These are phyloP conservation scores for Caretta caretta DNA, from an alignment of 2,113 vertebrate species.

Conservation along the genomic window DNA sequence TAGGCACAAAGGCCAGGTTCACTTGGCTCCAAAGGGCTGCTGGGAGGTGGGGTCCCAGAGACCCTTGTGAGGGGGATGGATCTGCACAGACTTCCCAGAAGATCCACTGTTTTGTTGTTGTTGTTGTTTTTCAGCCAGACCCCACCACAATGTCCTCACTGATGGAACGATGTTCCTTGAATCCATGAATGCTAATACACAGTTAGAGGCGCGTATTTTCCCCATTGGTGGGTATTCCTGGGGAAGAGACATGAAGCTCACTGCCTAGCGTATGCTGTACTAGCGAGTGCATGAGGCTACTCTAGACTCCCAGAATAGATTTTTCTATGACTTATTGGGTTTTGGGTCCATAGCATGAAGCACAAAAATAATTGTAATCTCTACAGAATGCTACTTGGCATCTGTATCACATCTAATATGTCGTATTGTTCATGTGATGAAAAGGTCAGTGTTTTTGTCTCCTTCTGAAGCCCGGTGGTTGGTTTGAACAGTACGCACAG, in stretches of 20 bases:
- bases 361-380: slow-evolving; percentile 47
- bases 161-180: background rate
- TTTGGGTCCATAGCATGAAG: slow-evolving; percentile 27
- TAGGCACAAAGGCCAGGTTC: background rate
- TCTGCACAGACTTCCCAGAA: background rate
- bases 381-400: slow-evolving; percentile 44
- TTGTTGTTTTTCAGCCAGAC: background rate
- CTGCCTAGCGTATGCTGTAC: background rate
- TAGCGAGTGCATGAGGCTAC: slow-evolving; percentile 6
- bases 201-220: background rate
- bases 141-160: background rate
- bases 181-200: background rate
- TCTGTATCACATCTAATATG: slow-evolving; percentile 60
- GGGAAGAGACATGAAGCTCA: background rate
- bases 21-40: background rate
- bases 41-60: background rate
- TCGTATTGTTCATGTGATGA: slow-evolving; percentile 68
- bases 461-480: slow-evolving; percentile 56
- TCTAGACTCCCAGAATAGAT: slow-evolving; percentile 12
- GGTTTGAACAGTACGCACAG: slow-evolving; percentile 42
- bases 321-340: slow-evolving; percentile 33
- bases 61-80: background rate
- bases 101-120: background rate
- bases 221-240: background rate
- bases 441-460: slow-evolving; percentile 59